Evolutionary conservation across 2,797 vertebrate species (phyloP), one percentile per base, ranked within the genome.

Genomic region (Poeciliopsis turneri): DNA sequence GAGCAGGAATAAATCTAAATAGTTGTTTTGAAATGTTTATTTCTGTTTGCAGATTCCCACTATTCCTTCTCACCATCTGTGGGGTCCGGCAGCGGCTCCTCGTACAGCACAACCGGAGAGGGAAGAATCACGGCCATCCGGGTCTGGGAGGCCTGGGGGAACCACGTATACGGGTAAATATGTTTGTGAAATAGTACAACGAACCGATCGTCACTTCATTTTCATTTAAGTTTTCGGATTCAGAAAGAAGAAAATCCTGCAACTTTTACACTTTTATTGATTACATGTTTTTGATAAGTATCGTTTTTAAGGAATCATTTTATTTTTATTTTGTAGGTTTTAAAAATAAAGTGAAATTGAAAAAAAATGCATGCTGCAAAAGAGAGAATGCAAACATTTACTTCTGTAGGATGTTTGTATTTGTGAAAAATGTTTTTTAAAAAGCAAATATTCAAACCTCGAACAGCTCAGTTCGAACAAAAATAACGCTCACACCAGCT

Each of bases 61-160:
- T 76, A 76, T 61, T 76, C 75, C 0, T 76, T 51, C 36, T 76
- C 75, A 1, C 33, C 61, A 2, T 33, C 75, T 2, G 75, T 76
- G 46, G 75, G 75, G 18, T 68, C 61, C 11, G 75, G 46, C 28
- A 64, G 75, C 28, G 61, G 75, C 13, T 9, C 6, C 25, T 28
- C 61, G 2, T 76, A 6, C 61, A 69, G 61, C 3, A 36, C 69
- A 36, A 68, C 47, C 0, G 75, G 75, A 11, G 47, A 69, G 4
- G 61, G 15, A 66, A 69, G 75, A 36, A 76, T 76, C 75, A 76
- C 75, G 3, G 75, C 75, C 15, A 25, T 76, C 23, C 18, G 75
- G 41, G 46, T 69, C 16, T 76, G 75, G 75, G 75, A 76, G 47
- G 4, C 6, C 30, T 69, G 51, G 15, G 39, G 33, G 23, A 41